Percentiles rank a stretch among this genome's conserved stretches.
These are phyloP conservation scores for Thaumetopoea pityocampa DNA, from an alignment of 1,140 invertebrate genomes.

Conservation along the genomic window DNA sequence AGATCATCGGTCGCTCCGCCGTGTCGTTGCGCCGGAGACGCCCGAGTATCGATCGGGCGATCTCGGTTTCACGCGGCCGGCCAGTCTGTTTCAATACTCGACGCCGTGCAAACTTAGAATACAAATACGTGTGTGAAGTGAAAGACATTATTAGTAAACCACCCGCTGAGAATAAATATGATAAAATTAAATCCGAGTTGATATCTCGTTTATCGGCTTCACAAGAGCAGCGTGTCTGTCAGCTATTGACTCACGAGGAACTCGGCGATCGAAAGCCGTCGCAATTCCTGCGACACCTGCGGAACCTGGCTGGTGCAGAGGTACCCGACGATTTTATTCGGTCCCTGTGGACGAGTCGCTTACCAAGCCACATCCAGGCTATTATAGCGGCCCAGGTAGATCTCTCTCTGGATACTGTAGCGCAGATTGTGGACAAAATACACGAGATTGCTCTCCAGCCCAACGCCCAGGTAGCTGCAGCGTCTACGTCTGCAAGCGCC, in stretches of 20 bases:
- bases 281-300: conserved; percentile 23
- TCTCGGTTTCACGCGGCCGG: too few relatives aligned
- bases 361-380: conserved; percentile 10
- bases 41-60: too few relatives aligned
- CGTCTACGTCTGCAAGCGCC: too few relatives aligned
- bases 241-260: conserved; percentile 27
- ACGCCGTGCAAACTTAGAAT: not conserved
- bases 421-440: too few relatives aligned
- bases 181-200: conserved; percentile 13
- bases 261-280: conserved; percentile 33
- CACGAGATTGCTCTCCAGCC: too few relatives aligned
- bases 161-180: conserved; percentile 12
- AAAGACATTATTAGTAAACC: conserved; percentile 8
- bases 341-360: conserved; percentile 34
- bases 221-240: conserved; percentile 17
- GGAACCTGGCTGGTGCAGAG: conserved; percentile 16
- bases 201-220: conserved; percentile 9
- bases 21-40: too few relatives aligned
- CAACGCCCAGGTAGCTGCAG: too few relatives aligned
- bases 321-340: conserved; percentile 23
- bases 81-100: too few relatives aligned
- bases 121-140: not conserved
- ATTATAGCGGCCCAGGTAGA: conserved; percentile 13
- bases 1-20: too few relatives aligned
- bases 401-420: too few relatives aligned